phyloP scores from a whole-genome alignment of 2,888 invertebrate species.

The Quadroppia sp. region DNA sequence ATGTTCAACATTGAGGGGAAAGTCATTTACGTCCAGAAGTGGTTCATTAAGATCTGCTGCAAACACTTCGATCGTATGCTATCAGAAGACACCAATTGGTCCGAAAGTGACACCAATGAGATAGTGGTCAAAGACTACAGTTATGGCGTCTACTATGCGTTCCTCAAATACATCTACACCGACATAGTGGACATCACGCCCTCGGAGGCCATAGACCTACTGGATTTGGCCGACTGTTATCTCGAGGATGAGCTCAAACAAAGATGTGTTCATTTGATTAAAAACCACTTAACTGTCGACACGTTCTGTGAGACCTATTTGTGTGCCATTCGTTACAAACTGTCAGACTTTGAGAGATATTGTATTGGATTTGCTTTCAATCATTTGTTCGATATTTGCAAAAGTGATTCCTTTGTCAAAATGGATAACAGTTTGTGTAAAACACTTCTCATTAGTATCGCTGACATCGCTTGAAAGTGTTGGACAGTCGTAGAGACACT shows the following conservation, averaged over 20 bases:
- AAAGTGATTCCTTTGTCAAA: slow-evolving; percentile 20
- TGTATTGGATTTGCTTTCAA: slow-evolving; percentile 31
- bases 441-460: slow-evolving; percentile 30
- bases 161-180: slow-evolving; percentile 39
- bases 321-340: slow-evolving; percentile 25
- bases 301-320: slow-evolving; percentile 38
- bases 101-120: slow-evolving; percentile 29
- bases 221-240: slow-evolving; percentile 41
- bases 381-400: slow-evolving; percentile 40
- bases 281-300: slow-evolving; percentile 23
- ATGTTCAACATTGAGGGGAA: slow-evolving; percentile 24
- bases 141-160: slow-evolving; percentile 36
- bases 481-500: too few relatives aligned
- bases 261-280: slow-evolving; percentile 36
- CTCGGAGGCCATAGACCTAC: slow-evolving; percentile 33
- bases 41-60: slow-evolving; percentile 39
- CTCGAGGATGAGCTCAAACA: slow-evolving; percentile 37
- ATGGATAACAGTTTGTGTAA: slow-evolving; percentile 37
- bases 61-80: slow-evolving; percentile 39
- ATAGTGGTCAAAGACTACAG: slow-evolving; percentile 35
- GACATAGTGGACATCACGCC: slow-evolving; percentile 28
- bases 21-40: slow-evolving; percentile 38
- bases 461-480: slow-evolving; percentile 31
- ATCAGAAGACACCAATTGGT: slow-evolving; percentile 13
- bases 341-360: slow-evolving; percentile 37